Conservation (phyloP, 2,888 invertebrate species). For the Mayetiola destructor region DNA sequence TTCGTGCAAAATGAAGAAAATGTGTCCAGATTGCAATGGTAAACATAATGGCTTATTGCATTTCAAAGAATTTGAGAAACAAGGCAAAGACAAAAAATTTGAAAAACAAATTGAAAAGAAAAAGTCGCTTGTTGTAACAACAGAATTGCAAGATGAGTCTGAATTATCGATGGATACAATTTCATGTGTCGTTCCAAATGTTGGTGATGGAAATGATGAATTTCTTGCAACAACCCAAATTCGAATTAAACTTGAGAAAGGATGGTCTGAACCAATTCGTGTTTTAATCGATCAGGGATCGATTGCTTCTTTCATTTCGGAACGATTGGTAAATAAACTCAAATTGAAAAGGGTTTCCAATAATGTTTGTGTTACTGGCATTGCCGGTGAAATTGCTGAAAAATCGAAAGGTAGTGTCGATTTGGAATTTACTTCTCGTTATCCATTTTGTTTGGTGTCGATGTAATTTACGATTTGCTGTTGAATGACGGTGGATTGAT, state of each 20-base stretch:
- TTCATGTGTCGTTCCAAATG: not conserved
- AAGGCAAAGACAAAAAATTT: too few relatives aligned
- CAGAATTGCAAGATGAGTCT: not conserved
- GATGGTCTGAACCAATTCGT: not conserved
- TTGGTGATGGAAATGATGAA: not conserved
- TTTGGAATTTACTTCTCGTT: not conserved
- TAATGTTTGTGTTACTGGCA: not conserved
- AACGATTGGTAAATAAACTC: not conserved
- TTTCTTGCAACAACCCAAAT: not conserved
- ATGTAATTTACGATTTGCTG: not conserved
- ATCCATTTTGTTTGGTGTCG: not conserved
- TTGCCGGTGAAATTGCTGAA: not conserved
- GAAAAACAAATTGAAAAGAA: too few relatives aligned
- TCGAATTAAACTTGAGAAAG: not conserved
- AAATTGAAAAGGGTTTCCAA: not conserved
- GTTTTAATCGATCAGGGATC: constrained; percentile 1
- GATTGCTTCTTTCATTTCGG: not conserved
- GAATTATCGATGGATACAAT: too few relatives aligned
- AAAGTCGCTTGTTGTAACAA: not conserved
- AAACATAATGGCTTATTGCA: too few relatives aligned
- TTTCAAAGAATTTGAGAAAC: too few relatives aligned
- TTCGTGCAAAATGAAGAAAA: too few relatives aligned
- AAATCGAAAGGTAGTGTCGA: not conserved
- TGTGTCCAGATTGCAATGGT: too few relatives aligned
- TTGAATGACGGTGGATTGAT: not conserved